phyloP scores from a whole-genome alignment of 92 coral and sea anemone species.

The Meandrina meandrites region DNA sequence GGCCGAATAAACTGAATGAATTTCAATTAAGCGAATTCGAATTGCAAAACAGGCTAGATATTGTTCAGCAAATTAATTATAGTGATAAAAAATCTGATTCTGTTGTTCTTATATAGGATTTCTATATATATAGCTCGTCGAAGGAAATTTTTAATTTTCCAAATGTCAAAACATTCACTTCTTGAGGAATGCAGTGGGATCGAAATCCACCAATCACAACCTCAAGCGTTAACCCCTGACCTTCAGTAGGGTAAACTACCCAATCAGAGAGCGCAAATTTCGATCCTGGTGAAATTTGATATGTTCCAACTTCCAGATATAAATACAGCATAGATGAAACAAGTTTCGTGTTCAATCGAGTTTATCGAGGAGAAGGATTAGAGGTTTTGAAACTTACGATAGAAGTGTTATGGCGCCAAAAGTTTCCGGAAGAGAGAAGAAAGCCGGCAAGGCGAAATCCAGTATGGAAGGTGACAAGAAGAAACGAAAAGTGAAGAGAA shows the following conservation, averaged over 20 bases:
- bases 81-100: no score
- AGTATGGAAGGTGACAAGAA: constrained; percentile 18
- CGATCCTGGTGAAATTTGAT: constrained; percentile 25
- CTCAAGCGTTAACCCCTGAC: neutral
- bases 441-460: neutral
- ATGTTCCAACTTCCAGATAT: neutral
- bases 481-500: constrained; percentile 14
- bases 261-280: constrained; percentile 9
- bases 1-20: no score
- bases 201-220: constrained; percentile 33
- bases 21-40: no score
- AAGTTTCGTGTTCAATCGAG: neutral
- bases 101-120: no score
- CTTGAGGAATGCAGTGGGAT: neutral
- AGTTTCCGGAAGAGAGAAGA: neutral
- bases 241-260: neutral
- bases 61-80: no score
- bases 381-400: neutral
- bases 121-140: no score
- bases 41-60: no score
- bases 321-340: neutral
- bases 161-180: neutral
- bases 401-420: constrained; percentile 5
- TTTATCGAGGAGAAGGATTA: neutral
- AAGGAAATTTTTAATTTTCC: neutral